Evolutionary conservation across 2,797 vertebrate genomes (phyloP).

Genomic region (Premnoplex brunnescens): DNA sequence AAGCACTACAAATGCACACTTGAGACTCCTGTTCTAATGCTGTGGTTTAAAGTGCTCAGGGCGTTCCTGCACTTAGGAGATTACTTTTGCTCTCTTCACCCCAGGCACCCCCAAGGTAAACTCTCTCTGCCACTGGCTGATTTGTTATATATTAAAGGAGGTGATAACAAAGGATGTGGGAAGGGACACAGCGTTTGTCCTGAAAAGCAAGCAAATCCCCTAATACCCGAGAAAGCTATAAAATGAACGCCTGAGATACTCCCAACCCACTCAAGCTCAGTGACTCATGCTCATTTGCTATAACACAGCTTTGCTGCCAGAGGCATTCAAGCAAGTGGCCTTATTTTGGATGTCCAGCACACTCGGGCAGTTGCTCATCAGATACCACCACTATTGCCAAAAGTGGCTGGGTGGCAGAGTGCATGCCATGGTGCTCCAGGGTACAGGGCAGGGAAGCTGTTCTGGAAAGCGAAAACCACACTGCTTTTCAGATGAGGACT

Average conservation of each 20-base stretch:
- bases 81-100: constrained; percentile 52
- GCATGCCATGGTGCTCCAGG: not conserved
- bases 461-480: not conserved
- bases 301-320: not conserved
- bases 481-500: not conserved
- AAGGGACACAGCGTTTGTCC: not conserved
- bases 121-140: not conserved
- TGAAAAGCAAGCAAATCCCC: not conserved
- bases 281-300: constrained; percentile 16
- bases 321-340: not conserved
- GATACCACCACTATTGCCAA: not conserved
- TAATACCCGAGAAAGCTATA: not conserved
- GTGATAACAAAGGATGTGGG: not conserved
- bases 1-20: constrained; percentile 22
- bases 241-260: not conserved
- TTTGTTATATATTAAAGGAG: not conserved
- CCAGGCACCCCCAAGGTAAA: not conserved
- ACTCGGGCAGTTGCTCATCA: not conserved
- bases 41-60: constrained; percentile 24
- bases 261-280: not conserved
- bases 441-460: not conserved
- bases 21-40: not conserved
- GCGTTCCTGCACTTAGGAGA: constrained; percentile 38
- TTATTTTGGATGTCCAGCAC: not conserved
- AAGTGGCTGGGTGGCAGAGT: not conserved